Percentiles rank a stretch among this genome's conserved stretches.
phyloP scores from a whole-genome alignment of 2,113 vertebrate species.

The Zosterops pallidus region DNA sequence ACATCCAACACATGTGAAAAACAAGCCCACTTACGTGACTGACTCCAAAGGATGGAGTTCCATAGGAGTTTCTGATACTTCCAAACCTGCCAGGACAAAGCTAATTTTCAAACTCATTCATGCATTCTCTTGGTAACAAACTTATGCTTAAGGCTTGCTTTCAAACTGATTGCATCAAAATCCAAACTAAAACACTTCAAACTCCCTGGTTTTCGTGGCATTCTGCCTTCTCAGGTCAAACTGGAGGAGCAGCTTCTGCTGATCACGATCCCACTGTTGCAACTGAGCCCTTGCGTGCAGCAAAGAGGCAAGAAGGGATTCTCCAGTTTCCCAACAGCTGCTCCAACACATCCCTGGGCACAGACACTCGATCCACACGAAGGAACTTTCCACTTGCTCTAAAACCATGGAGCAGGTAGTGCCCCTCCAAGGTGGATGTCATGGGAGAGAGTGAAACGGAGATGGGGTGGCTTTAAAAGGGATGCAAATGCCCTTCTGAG shows the following conservation, averaged over 20 bases:
- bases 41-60: not conserved
- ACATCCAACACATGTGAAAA: not conserved
- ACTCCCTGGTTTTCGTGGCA: not conserved
- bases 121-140: not conserved
- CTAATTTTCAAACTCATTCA: not conserved
- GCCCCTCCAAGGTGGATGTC: not conserved
- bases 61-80: not conserved
- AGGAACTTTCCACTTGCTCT: not conserved
- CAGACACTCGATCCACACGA: not conserved
- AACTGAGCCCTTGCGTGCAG: not conserved
- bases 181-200: not conserved
- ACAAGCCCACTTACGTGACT: not conserved
- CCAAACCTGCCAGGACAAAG: not conserved
- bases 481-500: not conserved
- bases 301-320: not conserved
- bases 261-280: not conserved
- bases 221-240: not conserved
- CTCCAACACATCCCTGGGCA: not conserved
- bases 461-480: not conserved
- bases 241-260: not conserved
- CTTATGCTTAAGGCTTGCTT: not conserved
- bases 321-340: conserved; percentile 27
- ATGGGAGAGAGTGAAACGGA: accelerated
- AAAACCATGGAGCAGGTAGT: not conserved
- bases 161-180: not conserved